Conservation (phyloP, 1,140 invertebrate species). For the Parasteatoda tepidariorum region DNA sequence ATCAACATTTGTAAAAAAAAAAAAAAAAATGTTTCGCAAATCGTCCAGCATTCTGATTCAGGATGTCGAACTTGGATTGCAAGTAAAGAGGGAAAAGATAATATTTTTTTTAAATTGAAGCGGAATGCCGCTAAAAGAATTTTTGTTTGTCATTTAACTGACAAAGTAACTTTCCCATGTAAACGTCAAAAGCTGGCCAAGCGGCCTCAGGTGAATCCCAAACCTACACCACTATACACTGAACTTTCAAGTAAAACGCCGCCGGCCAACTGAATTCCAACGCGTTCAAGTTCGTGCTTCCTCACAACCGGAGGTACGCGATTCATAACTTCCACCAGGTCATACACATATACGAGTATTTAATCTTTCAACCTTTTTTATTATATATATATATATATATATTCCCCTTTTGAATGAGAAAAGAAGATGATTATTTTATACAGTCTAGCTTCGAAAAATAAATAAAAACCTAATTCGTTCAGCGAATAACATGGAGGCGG, state of each 20-base stretch:
- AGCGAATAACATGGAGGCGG: background rate
- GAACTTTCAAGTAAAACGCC: constrained; percentile 37
- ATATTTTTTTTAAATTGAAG: background rate
- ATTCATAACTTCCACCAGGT: constrained; percentile 46
- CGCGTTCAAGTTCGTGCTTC: constrained; percentile 56
- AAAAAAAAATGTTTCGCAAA: no score
- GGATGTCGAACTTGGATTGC: no score
- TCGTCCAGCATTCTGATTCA: no score
- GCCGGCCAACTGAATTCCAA: constrained; percentile 25
- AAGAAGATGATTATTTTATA: constrained; percentile 3
- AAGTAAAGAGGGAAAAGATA: no score
- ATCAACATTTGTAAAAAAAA: background rate
- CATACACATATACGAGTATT: constrained; percentile 45
- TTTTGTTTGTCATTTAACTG: background rate
- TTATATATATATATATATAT: background rate
- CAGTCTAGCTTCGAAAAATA: constrained; percentile 2
- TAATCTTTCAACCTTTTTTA: constrained; percentile 38
- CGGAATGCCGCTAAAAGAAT: background rate
- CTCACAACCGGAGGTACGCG: constrained; percentile 46
- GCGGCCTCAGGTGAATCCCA: constrained; percentile 40
- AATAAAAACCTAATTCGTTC: background rate
- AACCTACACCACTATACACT: constrained; percentile 39
- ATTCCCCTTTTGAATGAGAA: no score
- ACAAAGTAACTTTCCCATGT: constrained; percentile 1
- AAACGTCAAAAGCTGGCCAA: constrained; percentile 3